Conservation (phyloP, 2,888 invertebrate genomes). For the Caenorhabditis sinica region DNA sequence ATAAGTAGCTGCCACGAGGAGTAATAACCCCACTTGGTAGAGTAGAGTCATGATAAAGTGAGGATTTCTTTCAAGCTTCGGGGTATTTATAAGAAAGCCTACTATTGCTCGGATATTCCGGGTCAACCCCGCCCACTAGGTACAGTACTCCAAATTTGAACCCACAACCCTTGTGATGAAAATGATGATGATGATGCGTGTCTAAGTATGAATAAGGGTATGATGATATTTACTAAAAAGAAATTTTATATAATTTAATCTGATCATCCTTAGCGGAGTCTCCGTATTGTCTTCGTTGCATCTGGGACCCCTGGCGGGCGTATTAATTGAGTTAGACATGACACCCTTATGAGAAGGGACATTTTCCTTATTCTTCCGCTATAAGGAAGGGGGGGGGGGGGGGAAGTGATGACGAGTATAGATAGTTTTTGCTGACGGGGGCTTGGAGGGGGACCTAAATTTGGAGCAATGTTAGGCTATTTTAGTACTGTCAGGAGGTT, state of each 20-base stretch:
- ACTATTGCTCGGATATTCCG: too few species aligned
- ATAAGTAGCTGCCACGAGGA: slow-evolving; percentile 48
- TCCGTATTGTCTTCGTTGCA: slow-evolving; percentile 38
- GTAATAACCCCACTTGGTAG: slow-evolving; percentile 68
- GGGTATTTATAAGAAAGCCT: slow-evolving; percentile 48
- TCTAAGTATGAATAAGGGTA: slow-evolving; percentile 6
- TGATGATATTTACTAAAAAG: slow-evolving; percentile 47
- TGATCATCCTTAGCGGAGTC: not conserved
- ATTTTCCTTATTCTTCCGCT: slow-evolving; percentile 8
- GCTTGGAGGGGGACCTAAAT: not conserved
- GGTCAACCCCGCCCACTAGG: slow-evolving; percentile 27
- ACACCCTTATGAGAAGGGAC: not conserved
- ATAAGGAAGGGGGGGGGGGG: not conserved
- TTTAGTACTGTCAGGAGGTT: too few species aligned
- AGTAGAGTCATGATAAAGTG: slow-evolving; percentile 73
- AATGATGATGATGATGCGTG: not conserved
- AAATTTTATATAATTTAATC: not conserved
- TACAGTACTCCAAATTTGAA: slow-evolving; percentile 42
- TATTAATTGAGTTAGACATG: slow-evolving; percentile 37
- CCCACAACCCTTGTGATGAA: slow-evolving; percentile 23
- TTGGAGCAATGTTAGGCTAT: not conserved
- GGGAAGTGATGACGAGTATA: not conserved
- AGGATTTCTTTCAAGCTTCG: slow-evolving; percentile 21
- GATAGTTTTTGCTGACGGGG: not conserved
- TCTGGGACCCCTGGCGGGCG: slow-evolving; percentile 35